Conservation (phyloP, 2,113 vertebrate genomes). For the Brevimyrus niger region DNA sequence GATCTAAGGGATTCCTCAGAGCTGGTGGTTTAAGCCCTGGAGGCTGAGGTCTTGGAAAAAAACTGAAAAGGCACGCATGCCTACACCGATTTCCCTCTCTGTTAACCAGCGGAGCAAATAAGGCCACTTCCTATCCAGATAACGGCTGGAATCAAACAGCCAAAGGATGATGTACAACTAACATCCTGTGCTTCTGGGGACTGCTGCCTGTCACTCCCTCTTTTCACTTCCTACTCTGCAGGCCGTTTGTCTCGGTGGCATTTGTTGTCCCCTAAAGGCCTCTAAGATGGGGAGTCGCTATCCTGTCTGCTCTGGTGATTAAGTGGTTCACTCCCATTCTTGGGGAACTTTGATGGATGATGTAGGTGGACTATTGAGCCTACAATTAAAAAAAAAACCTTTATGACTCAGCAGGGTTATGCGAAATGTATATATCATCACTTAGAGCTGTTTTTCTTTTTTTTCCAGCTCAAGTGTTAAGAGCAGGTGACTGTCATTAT, state of each 20-base stretch:
- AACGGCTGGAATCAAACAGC: not conserved
- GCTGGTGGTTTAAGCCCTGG: not conserved
- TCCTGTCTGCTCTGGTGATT: not conserved
- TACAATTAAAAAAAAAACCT: not conserved
- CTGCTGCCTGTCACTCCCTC: not conserved
- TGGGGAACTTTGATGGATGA: not conserved
- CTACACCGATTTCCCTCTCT: not conserved
- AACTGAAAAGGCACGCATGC: not conserved
- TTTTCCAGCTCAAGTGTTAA: not conserved
- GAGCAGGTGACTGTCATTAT: not conserved
- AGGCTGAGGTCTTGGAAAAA: not conserved
- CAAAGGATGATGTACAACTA: not conserved
- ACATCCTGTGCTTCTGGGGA: not conserved
- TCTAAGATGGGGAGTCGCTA: not conserved
- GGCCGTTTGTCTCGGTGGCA: not conserved
- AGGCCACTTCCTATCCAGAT: not conserved
- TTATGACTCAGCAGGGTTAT: not conserved
- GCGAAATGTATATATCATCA: not conserved
- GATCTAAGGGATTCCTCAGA: not conserved
- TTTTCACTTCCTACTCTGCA: not conserved
- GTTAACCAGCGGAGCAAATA: not conserved
- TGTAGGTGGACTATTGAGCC: not conserved
- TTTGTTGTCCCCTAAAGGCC: not conserved
- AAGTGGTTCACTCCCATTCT: not conserved
- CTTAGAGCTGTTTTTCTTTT: not conserved